Percentiles rank a stretch among this genome's conserved stretches.
These are phyloP conservation scores for Acanthopagrus latus DNA, from an alignment of 2,797 vertebrate species.

Conservation along the genomic window DNA sequence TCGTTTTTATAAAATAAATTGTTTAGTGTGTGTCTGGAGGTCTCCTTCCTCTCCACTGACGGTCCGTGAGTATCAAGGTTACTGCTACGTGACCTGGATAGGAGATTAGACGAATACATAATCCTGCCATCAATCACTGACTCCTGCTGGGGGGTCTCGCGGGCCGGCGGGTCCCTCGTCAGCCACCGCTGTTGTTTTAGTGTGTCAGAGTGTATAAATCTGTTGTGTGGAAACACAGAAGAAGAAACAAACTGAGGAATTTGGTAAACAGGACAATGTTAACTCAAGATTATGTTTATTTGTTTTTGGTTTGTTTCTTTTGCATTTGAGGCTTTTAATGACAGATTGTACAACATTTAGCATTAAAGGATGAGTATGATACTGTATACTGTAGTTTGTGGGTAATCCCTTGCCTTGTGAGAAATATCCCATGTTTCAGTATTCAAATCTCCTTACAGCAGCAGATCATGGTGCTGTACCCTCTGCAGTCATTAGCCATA, in stretches of 20 bases:
- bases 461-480: slow-evolving; percentile 22
- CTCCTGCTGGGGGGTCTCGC: slow-evolving; percentile 23
- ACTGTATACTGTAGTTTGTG: slow-evolving; percentile 3
- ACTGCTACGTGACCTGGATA: slow-evolving; percentile 62
- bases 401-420: background rate
- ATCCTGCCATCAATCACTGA: slow-evolving; percentile 60
- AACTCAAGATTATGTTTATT: background rate
- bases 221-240: slow-evolving; percentile 6
- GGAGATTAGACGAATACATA: slow-evolving; percentile 69
- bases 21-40: slow-evolving; percentile 2
- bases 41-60: background rate
- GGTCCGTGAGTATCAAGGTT: slow-evolving; percentile 15
- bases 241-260: background rate
- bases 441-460: slow-evolving; percentile 46
- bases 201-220: slow-evolving; percentile 27
- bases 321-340: background rate
- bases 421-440: slow-evolving; percentile 33
- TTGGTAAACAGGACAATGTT: background rate
- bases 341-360: background rate
- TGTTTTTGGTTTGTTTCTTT: background rate
- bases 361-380: background rate
- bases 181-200: slow-evolving; percentile 27
- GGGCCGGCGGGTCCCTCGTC: slow-evolving; percentile 33
- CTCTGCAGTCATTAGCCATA: slow-evolving; percentile 46
- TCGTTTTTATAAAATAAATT: too few relatives aligned